Conservation (phyloP, 2,888 invertebrate species). For the Nymphalis polychloros region DNA sequence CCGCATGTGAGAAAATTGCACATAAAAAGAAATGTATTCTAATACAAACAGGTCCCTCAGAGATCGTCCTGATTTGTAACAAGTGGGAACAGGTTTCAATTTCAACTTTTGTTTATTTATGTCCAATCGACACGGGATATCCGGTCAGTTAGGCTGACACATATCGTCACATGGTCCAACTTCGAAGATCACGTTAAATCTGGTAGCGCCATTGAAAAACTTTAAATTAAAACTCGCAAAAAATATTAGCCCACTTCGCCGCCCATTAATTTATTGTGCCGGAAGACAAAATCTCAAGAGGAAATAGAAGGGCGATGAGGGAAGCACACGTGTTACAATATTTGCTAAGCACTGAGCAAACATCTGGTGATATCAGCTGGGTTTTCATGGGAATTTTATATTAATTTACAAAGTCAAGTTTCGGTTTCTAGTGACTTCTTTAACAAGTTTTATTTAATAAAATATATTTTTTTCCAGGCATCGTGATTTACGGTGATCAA, state of each 20-base stretch:
- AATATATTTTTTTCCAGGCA: slow-evolving; percentile 70
- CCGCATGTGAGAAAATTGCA: slow-evolving; percentile 73
- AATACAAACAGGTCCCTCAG: slow-evolving; percentile 60
- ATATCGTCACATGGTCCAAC: slow-evolving; percentile 62
- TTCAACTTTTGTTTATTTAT: slow-evolving; percentile 49
- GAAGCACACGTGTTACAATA: slow-evolving; percentile 80
- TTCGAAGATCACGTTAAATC: slow-evolving; percentile 51
- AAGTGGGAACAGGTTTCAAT: slow-evolving; percentile 61
- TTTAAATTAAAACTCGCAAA: slow-evolving; percentile 60
- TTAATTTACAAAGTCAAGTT: slow-evolving; percentile 33
- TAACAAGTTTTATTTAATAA: slow-evolving; percentile 43
- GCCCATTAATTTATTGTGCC: slow-evolving; percentile 76
- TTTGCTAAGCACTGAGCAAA: slow-evolving; percentile 75
- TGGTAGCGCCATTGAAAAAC: slow-evolving; percentile 64
- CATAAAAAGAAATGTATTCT: slow-evolving; percentile 70
- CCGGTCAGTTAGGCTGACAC: slow-evolving; percentile 59
- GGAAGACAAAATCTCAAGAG: slow-evolving; percentile 81
- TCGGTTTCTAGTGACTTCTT: slow-evolving; percentile 29
- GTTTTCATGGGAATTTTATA: slow-evolving; percentile 48
- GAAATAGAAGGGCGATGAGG: slow-evolving; percentile 74
- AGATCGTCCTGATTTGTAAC: slow-evolving; percentile 50
- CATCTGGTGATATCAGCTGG: slow-evolving; percentile 67
- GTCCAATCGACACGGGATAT: slow-evolving; percentile 51
- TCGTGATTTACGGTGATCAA: slow-evolving; percentile 75
- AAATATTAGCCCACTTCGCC: slow-evolving; percentile 56